Conservation (phyloP, 2,888 invertebrate genomes). For the Dione vanillae region DNA sequence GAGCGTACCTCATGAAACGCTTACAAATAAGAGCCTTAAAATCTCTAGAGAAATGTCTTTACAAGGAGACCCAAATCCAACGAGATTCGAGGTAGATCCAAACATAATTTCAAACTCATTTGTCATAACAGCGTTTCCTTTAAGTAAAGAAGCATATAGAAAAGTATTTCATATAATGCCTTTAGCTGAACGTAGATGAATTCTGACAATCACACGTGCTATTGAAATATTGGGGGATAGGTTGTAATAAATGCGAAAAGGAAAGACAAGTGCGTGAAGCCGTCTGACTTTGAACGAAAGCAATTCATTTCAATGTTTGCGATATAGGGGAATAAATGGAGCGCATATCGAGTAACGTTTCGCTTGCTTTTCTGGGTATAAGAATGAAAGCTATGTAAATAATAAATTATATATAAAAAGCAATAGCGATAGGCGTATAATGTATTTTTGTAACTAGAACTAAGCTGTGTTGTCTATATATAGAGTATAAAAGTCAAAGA, state of each 20-base stretch:
- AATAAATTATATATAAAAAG: neutral
- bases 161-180: conserved; percentile 31
- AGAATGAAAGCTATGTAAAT: conserved; percentile 2
- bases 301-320: conserved; percentile 17
- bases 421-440: neutral
- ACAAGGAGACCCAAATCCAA: conserved; percentile 33
- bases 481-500: no score
- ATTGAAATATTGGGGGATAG: conserved; percentile 39
- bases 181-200: conserved; percentile 30
- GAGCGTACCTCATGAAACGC: conserved; percentile 31
- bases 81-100: conserved; percentile 27
- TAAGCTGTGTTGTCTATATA: no score
- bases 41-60: conserved; percentile 36
- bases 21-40: conserved; percentile 34
- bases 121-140: conserved; percentile 40
- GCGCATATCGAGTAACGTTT: conserved; percentile 14
- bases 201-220: conserved; percentile 41
- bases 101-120: conserved; percentile 39
- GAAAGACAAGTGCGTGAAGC: conserved; percentile 34
- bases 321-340: conserved; percentile 7
- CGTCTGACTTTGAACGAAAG: conserved; percentile 20
- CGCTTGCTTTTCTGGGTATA: neutral
- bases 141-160: conserved; percentile 25
- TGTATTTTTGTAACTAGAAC: no score
- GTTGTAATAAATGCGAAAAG: conserved; percentile 35